Percentiles rank a stretch among this genome's conserved stretches.
Evolutionary conservation across 1,140 invertebrate genomes (phyloP).

Genomic region (Danaus melanippus): DNA sequence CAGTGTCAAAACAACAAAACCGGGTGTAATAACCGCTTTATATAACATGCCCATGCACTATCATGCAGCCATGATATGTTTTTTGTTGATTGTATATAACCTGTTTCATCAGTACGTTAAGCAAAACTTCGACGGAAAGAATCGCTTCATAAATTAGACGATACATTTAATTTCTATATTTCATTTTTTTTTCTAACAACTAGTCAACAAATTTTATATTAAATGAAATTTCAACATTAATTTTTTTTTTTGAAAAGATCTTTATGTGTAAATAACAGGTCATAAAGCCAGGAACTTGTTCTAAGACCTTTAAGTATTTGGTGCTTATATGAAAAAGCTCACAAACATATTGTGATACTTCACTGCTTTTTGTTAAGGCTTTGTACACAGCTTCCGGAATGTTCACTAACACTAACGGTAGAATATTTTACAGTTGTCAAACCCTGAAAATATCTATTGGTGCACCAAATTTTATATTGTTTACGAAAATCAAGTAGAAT

Average conservation of each 20-base stretch:
- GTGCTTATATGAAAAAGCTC: constrained; percentile 54
- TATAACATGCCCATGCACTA: constrained; percentile 70
- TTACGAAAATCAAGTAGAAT: constrained; percentile 3
- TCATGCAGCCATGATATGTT: constrained; percentile 66
- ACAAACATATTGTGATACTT: constrained; percentile 48
- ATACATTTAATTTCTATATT: constrained; percentile 16
- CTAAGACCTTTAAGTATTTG: constrained; percentile 40
- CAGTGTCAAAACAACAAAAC: constrained; percentile 44
- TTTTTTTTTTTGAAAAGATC: neutral
- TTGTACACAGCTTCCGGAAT: constrained; percentile 71
- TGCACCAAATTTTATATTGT: constrained; percentile 40
- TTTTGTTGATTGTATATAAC: constrained; percentile 70
- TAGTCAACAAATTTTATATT: constrained; percentile 26
- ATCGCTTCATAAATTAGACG: constrained; percentile 16
- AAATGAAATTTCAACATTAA: too few species aligned
- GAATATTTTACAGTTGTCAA: constrained; percentile 9
- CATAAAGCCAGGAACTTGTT: constrained; percentile 17
- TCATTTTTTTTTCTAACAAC: constrained; percentile 26
- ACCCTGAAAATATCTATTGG: constrained; percentile 29
- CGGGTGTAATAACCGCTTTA: constrained; percentile 46
- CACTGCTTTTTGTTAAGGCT: constrained; percentile 55
- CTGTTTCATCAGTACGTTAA: constrained; percentile 67
- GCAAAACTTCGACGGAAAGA: constrained; percentile 42
- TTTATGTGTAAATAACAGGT: constrained; percentile 25
- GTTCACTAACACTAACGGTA: constrained; percentile 64